phyloP scores from a whole-genome alignment of 2,888 invertebrate species.

The Imbricaverruca yamaguchii region DNA sequence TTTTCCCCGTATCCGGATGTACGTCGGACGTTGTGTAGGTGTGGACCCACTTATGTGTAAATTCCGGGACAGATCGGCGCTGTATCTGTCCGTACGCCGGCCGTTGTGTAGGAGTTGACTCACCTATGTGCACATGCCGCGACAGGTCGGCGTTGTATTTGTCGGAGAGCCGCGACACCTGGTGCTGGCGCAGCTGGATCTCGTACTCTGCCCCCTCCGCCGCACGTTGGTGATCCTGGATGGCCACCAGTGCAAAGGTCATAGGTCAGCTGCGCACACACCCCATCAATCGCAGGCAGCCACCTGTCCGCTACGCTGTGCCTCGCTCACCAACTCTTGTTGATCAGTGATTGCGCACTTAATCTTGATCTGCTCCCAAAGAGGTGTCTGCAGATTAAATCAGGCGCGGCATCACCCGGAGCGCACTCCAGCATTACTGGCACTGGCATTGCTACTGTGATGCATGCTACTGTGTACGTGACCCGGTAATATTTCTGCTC shows the following conservation, averaged over 20 bases:
- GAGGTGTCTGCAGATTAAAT: too few species aligned
- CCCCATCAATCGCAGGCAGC: neutral
- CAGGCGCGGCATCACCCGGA: too few species aligned
- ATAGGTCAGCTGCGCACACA: neutral
- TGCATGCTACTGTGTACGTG: too few species aligned
- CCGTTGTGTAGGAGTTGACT: neutral
- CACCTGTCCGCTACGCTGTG: too few species aligned
- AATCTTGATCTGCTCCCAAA: too few species aligned
- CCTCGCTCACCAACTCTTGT: too few species aligned
- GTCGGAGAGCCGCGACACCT: constrained; percentile 2
- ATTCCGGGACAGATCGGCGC: neutral
- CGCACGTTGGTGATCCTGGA: neutral
- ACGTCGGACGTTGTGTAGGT: too few species aligned
- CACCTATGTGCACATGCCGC: neutral
- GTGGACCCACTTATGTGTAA: neutral
- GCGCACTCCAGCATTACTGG: too few species aligned
- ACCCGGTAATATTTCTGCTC: too few species aligned
- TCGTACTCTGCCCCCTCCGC: neutral
- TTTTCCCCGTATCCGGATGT: too few species aligned
- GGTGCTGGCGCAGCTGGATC: constrained; percentile 3
- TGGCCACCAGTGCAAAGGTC: neutral
- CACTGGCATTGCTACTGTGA: too few species aligned
- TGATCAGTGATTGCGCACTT: too few species aligned
- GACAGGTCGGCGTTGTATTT: constrained; percentile 5
- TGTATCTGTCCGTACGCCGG: neutral